phyloP scores from a whole-genome alignment of 2,888 invertebrate genomes.

The Spialia ferax region DNA sequence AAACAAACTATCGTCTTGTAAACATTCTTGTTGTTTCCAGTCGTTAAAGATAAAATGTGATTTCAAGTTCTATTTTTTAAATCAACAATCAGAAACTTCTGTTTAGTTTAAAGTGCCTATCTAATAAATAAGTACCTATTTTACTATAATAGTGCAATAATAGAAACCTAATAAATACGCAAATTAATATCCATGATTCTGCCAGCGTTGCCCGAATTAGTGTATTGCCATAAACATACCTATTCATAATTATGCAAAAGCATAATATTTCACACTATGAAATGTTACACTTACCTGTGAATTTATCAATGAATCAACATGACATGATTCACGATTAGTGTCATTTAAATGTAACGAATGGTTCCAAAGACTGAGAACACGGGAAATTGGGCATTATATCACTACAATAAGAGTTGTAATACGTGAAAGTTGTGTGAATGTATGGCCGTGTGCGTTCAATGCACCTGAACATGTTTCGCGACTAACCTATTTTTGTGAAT shows the following conservation, averaged over 20 bases:
- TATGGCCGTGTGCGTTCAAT: conserved; percentile 30
- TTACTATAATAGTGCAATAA: conserved; percentile 20
- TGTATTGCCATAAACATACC: background rate
- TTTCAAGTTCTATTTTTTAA: no score
- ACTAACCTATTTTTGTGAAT: conserved; percentile 86
- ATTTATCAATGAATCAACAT: conserved; percentile 50
- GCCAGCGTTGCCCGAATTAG: conserved; percentile 19
- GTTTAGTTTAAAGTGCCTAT: background rate
- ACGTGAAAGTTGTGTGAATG: background rate
- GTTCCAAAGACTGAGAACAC: conserved; percentile 26
- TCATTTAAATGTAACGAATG: conserved; percentile 45
- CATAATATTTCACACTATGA: conserved; percentile 27
- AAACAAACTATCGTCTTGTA: no score
- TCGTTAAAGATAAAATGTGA: background rate
- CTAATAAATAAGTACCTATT: no score
- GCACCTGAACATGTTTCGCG: conserved; percentile 59
- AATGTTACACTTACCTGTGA: conserved; percentile 41
- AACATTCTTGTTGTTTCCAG: background rate
- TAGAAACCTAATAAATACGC: conserved; percentile 10
- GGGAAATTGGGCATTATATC: conserved; percentile 30
- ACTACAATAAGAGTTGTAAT: conserved; percentile 34
- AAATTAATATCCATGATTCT: conserved; percentile 25
- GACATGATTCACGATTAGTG: conserved; percentile 44
- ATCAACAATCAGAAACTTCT: background rate
- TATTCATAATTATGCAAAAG: background rate